These are phyloP conservation scores for Bufo bufo DNA, from an alignment of 2,113 vertebrate species.

Conservation along the genomic window DNA sequence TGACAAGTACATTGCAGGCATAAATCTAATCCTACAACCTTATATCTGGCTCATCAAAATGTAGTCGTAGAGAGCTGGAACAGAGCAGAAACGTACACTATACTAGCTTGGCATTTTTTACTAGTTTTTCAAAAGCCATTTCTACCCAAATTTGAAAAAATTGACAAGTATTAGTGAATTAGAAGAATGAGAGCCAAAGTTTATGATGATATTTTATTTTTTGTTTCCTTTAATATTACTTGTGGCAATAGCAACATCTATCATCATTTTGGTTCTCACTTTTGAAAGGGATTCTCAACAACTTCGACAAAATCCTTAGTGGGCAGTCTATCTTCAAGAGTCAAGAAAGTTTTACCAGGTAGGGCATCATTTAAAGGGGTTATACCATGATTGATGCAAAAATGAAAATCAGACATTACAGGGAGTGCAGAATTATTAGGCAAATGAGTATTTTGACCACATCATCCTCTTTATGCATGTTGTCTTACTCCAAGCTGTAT, in stretches of 20 bases:
- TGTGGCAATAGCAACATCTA: too few relatives aligned
- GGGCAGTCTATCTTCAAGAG: too few relatives aligned
- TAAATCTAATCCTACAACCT: not conserved
- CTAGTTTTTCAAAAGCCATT: not conserved
- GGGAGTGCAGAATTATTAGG: too few relatives aligned
- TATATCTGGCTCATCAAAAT: not conserved
- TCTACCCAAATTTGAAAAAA: not conserved
- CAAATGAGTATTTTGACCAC: too few relatives aligned
- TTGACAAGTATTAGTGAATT: not conserved
- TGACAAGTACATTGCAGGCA: conserved; percentile 15
- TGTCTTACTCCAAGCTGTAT: too few relatives aligned
- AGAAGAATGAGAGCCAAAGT: not conserved
- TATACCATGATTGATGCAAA: too few relatives aligned
- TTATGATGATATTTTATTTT: not conserved
- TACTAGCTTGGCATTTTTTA: not conserved
- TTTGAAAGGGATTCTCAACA: too few relatives aligned
- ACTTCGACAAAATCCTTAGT: too few relatives aligned
- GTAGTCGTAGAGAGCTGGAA: not conserved
- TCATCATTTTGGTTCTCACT: not conserved
- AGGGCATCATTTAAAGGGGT: too few relatives aligned
- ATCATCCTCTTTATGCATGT: too few relatives aligned
- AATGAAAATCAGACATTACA: too few relatives aligned
- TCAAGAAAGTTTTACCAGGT: too few relatives aligned
- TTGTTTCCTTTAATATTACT: not conserved
- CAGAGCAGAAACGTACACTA: not conserved